Conservation (phyloP, 2,113 vertebrate genomes). For the Dasyornis broadbenti region DNA sequence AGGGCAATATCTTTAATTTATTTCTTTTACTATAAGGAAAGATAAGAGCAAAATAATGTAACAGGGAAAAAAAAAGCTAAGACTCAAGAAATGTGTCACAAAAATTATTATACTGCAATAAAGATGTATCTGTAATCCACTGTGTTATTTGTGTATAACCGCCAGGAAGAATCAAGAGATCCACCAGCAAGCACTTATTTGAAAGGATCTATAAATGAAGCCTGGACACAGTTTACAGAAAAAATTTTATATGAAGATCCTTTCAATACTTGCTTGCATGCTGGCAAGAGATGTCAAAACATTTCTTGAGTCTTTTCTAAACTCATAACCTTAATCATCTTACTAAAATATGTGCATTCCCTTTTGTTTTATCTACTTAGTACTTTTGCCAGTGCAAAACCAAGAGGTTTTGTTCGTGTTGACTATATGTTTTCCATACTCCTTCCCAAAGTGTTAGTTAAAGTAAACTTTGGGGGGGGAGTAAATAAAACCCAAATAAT, state of each 20-base stretch:
- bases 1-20: background rate
- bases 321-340: background rate
- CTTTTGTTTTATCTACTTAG: background rate
- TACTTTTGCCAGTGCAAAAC: background rate
- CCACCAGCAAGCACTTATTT: background rate
- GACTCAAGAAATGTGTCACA: background rate
- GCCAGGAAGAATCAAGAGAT: background rate
- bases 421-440: background rate
- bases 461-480: background rate
- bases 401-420: background rate
- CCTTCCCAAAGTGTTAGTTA: background rate
- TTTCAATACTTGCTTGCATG: background rate
- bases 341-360: background rate
- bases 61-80: background rate
- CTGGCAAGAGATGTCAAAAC: background rate
- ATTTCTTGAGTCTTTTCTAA: conserved; percentile 26
- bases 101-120: background rate
- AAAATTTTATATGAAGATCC: background rate
- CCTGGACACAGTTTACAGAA: background rate
- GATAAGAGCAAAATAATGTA: background rate
- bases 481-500: background rate
- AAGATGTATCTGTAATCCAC: background rate
- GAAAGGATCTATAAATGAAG: background rate
- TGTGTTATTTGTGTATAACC: background rate
- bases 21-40: background rate